Evolutionary conservation across 2,113 vertebrate species (phyloP), one percentile per base, ranked within the genome.

Genomic region (Hippocampus comes): DNA sequence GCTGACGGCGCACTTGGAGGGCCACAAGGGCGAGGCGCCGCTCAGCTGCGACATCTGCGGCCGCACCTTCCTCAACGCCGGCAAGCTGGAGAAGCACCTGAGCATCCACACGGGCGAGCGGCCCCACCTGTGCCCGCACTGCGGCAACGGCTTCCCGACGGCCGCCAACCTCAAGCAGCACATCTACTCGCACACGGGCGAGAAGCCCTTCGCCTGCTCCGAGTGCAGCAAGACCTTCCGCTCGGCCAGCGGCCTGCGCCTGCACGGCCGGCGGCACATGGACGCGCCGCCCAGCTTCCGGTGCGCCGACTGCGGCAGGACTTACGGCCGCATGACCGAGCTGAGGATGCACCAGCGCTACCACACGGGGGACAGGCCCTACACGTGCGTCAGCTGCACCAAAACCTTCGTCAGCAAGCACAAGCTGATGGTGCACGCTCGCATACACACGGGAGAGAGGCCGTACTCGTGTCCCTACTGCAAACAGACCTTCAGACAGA

Each of bases 281-380:
- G 89, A 84, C 9, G 83, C 84, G 70, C 78, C 77, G 5, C 88
- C 88, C 71, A 87, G 75, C 71, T 90, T 81, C 41, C 27, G 74
- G 51, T 91, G 89, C 27, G 82, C 78, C 0, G 81, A 91, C 66
- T 91, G 89, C 15, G 89, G 88, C 34, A 64, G 88, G 66, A 85
- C 77, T 2, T 91, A 91, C 21, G 88, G 89, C 0, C 89, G 88
- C 71, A 82, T 88, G 70, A 89, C 88, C 7, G 89, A 89, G 73
- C 80, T 91, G 75, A 91, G 83, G 77, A 90, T 90, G 89, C 89
- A 91, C 77, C 89, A 91, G 71, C 87, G 89, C 7, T 88, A 90
- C 17, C 89, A 91, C 87, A 91, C 88, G 0, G 89, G 89, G 17
- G 89, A 91, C 34, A 89, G 87, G 55, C 88, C 89, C 0, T 84